Evolutionary conservation across 2,888 invertebrate species (phyloP).

Genomic region (Folsomia candida): DNA sequence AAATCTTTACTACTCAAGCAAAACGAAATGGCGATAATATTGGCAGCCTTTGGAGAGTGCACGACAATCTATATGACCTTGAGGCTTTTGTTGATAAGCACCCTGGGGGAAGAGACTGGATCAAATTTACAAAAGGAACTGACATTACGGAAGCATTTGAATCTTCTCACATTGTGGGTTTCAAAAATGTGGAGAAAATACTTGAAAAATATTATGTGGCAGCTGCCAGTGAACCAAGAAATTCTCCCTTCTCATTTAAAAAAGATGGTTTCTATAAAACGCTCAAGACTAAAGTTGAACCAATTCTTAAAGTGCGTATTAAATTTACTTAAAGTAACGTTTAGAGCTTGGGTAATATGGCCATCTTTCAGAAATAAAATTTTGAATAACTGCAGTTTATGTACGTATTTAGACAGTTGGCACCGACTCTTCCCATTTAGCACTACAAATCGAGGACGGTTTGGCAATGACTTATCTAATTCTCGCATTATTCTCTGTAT

Average conservation of each 20-base stretch:
- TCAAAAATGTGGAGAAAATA: slow-evolving; percentile 59
- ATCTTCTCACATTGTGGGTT: slow-evolving; percentile 64
- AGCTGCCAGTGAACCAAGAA: slow-evolving; percentile 64
- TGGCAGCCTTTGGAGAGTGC: slow-evolving; percentile 50
- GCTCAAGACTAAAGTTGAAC: slow-evolving; percentile 58
- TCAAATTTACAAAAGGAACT: slow-evolving; percentile 57
- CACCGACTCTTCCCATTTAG: slow-evolving; percentile 37
- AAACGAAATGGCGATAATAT: slow-evolving; percentile 47
- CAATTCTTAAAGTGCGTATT: slow-evolving; percentile 34
- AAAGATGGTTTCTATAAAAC: slow-evolving; percentile 72
- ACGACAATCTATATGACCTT: slow-evolving; percentile 58
- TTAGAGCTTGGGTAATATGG: background rate
- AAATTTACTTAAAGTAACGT: background rate
- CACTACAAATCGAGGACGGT: slow-evolving; percentile 39
- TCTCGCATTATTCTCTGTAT: slow-evolving; percentile 49
- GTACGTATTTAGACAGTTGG: slow-evolving; percentile 39
- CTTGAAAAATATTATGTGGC: slow-evolving; percentile 66
- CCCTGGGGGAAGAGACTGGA: slow-evolving; percentile 56
- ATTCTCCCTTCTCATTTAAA: slow-evolving; percentile 70
- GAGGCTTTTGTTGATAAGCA: slow-evolving; percentile 59
- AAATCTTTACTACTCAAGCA: slow-evolving; percentile 10
- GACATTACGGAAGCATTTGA: slow-evolving; percentile 80
- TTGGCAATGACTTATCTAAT: slow-evolving; percentile 34
- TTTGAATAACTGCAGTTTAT: background rate
- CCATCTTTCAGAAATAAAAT: background rate